Base-by-base conservation (phyloP, 2,113 vertebrate genomes). In the Tachuris rubrigastra region DNA sequence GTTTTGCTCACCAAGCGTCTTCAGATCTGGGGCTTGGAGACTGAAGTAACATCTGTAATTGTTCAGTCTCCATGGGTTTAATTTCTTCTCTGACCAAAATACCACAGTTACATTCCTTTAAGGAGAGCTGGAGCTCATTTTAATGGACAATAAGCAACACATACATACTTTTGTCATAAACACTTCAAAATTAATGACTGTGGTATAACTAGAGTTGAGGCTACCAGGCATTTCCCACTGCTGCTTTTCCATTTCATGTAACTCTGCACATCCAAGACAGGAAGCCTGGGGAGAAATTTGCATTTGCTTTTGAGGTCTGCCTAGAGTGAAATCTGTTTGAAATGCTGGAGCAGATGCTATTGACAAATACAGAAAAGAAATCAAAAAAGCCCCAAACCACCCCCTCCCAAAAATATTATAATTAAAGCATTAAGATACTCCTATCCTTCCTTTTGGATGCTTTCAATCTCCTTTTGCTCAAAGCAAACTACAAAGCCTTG, bases 261-360 rank as follows among this genome's bases (percentile, higher is more conserved):
- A 35, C 28, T 92, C 47, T 88, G 68, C 42, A 86, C 2, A 3
- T 72, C 31, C 60, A 78, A 78, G 55, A 95, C 25, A 94, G 56
- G 49, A 80, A 95, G 72, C 72, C 91, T 75, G 25, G 62, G 80
- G 86, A 93, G 49, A 93, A 92, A 93, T 87, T 27, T 93, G 56
- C 89, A 96, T 95, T 89, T 86, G 60, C 72, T 84, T 97, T 96
- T 89, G 52, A 96, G 72, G 80, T 90, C 56, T 81, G 76, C 60
- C 41, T 95, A 60, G 37, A 84, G 60, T 52, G 19, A 88, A 92
- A 93, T 56, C 47, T 88, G 55, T 52, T 86, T 86, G 59, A 93
- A 97, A 94, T 75, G n/a, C 73, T 68, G 25, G 33, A 92, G 33
- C 56, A 93, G 68, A 92, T 88, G 76, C 49, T 93, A 81, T 76